Evolutionary conservation across 2,797 vertebrate genomes (phyloP), one percentile per base, ranked within the genome.

Genomic region (Paramormyrops hopkinsi): DNA sequence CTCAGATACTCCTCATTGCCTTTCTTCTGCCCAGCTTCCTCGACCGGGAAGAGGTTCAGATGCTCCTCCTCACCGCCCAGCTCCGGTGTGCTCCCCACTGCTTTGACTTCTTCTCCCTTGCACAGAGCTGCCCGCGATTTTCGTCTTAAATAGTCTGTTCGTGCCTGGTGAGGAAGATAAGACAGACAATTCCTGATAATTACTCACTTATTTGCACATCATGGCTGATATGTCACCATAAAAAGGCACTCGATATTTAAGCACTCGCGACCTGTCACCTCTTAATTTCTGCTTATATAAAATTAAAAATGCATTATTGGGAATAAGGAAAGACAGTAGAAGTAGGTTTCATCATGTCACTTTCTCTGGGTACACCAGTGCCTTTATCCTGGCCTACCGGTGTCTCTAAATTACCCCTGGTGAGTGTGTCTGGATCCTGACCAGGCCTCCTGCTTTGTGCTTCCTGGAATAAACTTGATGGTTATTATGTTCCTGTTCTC

Each of bases 1-100:
- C 94, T 96, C n/a, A 97, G 95, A 0, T 98, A 96, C 44, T 98
- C 97, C 82, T 93, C 95, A 44, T 98, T 98, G 62, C 97, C 95
- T 17, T 93, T 94, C 91, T 95, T 96, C 90, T 94, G 94, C 0
- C 95, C 94, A 0, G 95, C 96, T 88, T 94, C 96, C 86, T 98
- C 96, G 88, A 96, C 65, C 89, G 95, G 95, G 88, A 98, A 98
- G 50, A 98, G 95, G 92, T 98, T 97, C n/a, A 98, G 93, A 14
- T 97, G 97, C 90, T 92, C 94, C 82, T 4, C 90, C 88, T 9
- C 90, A 59, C 88, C 90, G 6, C 29, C 33, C 0, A 22, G 50
- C 29, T 41, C 4, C 14, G 17, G 2, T 3, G 59, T 69, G 82
- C 90, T 89, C 88, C 17, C 89, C 2, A 89, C 92, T 2, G 89